Evolutionary conservation across 2,797 vertebrate genomes (phyloP), one percentile per base, ranked within the genome.

Genomic region (Pseudomugil tenellus): DNA sequence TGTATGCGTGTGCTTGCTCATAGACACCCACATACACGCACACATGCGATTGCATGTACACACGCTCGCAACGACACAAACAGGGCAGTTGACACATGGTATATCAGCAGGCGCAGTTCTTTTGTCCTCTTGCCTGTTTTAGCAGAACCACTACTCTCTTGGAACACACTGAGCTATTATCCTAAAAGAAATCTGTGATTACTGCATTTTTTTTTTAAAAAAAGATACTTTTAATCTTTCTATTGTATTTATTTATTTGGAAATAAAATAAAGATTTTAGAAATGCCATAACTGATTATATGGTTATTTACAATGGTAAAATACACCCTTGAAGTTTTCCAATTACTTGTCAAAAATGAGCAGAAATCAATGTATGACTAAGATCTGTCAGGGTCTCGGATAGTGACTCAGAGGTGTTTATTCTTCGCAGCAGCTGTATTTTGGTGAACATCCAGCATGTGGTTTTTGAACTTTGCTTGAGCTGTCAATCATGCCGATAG

Each of bases 91-190:
- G 87, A 91, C 90, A 92, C 89, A 91, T 92, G 92, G 89, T 89
- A 75, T 87, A 88, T 90, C 89, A 90, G 92, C 91, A 91, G 91
- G 91, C 74, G 48, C 78, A 84, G 84, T 79, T 91, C 88, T 92
- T 90, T 92, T 91, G 88, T 91, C 79, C 82, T 88, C 81, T 84
- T 84, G 73, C 74, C 87, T 84, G 84, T 88, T 90, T 89, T 68
- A 89, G 80, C 76, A 72, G 75, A 79, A 67, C 54, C 64, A 81
- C 67, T 69, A 43, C 2, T 64, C 72, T 87, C 79, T 89, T 89
- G 77, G 86, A 91, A 75, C 87, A 79, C 63, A 11, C 66, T 54
- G 48, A 3, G 76, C 81, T 90, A 86, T 88, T 90, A 84, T 89
- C 72, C 73, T 16, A 14, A 16, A 53, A 56, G 70, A 70, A 32